These are phyloP conservation scores for Thysanoteuthis rhombus DNA, from an alignment of 2,888 invertebrate genomes.

Conservation along the genomic window DNA sequence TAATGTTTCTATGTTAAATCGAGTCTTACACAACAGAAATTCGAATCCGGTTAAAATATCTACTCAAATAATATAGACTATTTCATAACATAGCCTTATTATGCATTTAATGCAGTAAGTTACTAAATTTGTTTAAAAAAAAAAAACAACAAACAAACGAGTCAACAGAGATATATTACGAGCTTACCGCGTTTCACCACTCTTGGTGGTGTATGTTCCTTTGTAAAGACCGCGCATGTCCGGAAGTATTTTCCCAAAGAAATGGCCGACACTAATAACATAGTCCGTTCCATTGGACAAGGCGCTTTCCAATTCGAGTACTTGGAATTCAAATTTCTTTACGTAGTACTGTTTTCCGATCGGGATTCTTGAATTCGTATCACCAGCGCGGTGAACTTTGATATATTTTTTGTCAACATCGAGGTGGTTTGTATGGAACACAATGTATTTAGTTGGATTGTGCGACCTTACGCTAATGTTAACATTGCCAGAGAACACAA, in stretches of 20 bases:
- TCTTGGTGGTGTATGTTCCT: conserved; percentile 47
- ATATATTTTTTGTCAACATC: background rate
- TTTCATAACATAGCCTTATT: background rate
- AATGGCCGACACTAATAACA: conserved; percentile 43
- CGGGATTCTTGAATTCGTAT: background rate
- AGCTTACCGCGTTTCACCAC: conserved; percentile 43
- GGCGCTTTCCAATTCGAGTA: conserved; percentile 43
- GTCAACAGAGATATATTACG: too few relatives aligned
- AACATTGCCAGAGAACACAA: conserved; percentile 47
- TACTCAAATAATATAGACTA: too few relatives aligned
- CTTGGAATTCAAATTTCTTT: conserved; percentile 47
- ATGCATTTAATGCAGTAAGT: background rate
- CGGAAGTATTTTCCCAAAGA: conserved; percentile 43
- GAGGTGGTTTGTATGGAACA: conserved; percentile 46
- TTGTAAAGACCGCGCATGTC: conserved; percentile 54
- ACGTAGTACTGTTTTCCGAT: conserved; percentile 45
- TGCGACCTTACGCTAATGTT: conserved; percentile 45
- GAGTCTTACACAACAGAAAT: too few relatives aligned
- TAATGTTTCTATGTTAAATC: too few relatives aligned
- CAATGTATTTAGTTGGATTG: conserved; percentile 45
- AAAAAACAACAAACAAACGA: too few relatives aligned
- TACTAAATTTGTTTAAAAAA: background rate
- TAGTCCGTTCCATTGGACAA: conserved; percentile 41
- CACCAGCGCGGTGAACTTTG: background rate
- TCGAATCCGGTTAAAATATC: background rate